Percentiles rank a stretch among this genome's conserved stretches.
phyloP scores from a whole-genome alignment of 2,888 invertebrate genomes.

The Ormyrus thymus region DNA sequence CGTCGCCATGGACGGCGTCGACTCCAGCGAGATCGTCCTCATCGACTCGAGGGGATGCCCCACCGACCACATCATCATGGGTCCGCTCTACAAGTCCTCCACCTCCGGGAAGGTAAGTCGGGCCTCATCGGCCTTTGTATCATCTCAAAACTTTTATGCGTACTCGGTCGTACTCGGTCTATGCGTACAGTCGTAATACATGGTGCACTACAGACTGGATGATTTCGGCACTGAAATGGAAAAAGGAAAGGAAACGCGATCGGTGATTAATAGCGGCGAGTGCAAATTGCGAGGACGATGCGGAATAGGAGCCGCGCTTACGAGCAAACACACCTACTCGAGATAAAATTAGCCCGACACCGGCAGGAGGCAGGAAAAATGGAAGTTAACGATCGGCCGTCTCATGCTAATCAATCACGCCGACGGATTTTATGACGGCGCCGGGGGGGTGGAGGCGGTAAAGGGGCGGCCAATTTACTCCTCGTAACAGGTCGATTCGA shows the following conservation, averaged over 20 bases:
- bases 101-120: constrained; percentile 84
- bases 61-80: constrained; percentile 95
- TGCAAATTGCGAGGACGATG: constrained; percentile 39
- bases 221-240: no score
- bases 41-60: constrained; percentile 95
- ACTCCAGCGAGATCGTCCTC: constrained; percentile 92
- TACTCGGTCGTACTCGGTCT: no score
- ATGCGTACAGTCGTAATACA: no score
- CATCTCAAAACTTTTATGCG: no score
- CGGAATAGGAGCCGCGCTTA: background rate
- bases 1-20: constrained; percentile 95
- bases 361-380: constrained; percentile 39
- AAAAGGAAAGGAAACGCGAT: no score
- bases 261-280: constrained; percentile 44
- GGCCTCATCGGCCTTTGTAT: no score
- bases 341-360: constrained; percentile 13
- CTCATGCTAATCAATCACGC: constrained; percentile 69
- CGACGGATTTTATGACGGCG: constrained; percentile 63
- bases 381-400: constrained; percentile 62
- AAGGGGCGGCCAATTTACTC: constrained; percentile 64
- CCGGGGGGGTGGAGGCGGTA: constrained; percentile 34
- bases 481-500: constrained; percentile 64
- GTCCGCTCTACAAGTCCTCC: constrained; percentile 89
- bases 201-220: no score
- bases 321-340: background rate